Conservation (phyloP, 2,797 vertebrate genomes). For the Allobates femoralis region DNA sequence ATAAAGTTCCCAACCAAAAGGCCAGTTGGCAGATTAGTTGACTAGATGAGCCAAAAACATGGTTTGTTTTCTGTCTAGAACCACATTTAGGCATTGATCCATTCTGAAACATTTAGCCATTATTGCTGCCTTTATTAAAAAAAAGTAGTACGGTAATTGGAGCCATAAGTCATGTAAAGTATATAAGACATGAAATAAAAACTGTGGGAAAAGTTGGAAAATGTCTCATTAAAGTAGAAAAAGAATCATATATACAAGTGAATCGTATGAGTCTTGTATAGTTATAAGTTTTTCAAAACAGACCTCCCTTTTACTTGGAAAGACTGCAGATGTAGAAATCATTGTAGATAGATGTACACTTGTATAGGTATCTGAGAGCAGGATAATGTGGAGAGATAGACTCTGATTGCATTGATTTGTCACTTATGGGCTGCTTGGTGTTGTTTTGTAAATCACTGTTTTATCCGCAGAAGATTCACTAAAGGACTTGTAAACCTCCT, state of each 20-base stretch:
- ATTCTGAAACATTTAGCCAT: constrained; percentile 54
- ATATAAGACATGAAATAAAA: constrained; percentile 12
- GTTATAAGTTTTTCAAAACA: constrained; percentile 11
- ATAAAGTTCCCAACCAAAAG: constrained; percentile 50
- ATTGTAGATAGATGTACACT: neutral
- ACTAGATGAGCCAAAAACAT: constrained; percentile 34
- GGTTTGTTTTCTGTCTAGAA: constrained; percentile 28
- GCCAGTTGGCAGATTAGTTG: constrained; percentile 43
- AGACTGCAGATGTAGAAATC: neutral
- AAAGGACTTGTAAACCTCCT: no score
- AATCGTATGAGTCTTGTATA: neutral
- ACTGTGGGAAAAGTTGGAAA: constrained; percentile 46
- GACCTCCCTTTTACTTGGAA: constrained; percentile 27
- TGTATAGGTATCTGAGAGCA: no score
- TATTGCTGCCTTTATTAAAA: constrained; percentile 36
- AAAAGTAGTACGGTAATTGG: constrained; percentile 45
- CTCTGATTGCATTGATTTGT: no score
- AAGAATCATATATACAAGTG: constrained; percentile 35
- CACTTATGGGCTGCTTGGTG: no score
- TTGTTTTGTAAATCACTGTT: no score
- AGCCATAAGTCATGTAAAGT: constrained; percentile 35
- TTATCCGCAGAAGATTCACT: no score
- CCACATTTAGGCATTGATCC: constrained; percentile 39
- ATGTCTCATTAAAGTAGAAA: constrained; percentile 45
- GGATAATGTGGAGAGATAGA: no score